Conservation (phyloP, 2,888 invertebrate species). For the Brachypalpus laphriformis region DNA sequence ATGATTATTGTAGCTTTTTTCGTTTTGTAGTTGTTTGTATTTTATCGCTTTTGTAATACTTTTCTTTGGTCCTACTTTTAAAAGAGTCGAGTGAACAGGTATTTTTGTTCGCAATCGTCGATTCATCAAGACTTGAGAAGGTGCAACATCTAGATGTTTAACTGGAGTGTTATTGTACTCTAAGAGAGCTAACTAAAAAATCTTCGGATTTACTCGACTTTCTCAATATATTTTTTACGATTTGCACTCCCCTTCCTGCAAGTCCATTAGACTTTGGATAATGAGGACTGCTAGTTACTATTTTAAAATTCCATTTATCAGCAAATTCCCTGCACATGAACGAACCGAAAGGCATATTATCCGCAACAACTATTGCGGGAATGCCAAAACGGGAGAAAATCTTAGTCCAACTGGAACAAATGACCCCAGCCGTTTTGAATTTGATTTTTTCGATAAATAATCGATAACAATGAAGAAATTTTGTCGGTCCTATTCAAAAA, state of each 20-base stretch:
- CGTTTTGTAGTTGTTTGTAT: slow-evolving; percentile 12
- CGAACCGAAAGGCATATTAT: slow-evolving; percentile 23
- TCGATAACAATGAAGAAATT: background rate
- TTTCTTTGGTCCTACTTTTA: background rate
- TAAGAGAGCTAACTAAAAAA: slow-evolving; percentile 4
- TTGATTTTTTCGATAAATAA: slow-evolving; percentile 4
- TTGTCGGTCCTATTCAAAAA: no score
- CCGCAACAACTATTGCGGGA: slow-evolving; percentile 19
- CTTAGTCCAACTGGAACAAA: slow-evolving; percentile 8
- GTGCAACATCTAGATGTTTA: slow-evolving; percentile 7
- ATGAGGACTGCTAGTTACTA: slow-evolving; percentile 12
- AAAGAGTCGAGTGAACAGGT: slow-evolving; percentile 18
- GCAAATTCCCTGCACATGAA: slow-evolving; percentile 11
- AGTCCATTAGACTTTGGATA: slow-evolving; percentile 30
- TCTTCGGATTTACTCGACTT: background rate
- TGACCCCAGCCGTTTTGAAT: slow-evolving; percentile 6
- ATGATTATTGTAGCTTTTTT: no score
- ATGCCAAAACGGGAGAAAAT: slow-evolving; percentile 12
- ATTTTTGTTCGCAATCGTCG: slow-evolving; percentile 6
- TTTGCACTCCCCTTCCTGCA: slow-evolving; percentile 12
- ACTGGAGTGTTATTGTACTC: slow-evolving; percentile 24
- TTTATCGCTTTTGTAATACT: slow-evolving; percentile 4
- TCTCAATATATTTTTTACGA: slow-evolving; percentile 14
- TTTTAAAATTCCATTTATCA: slow-evolving; percentile 13
- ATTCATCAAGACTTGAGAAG: slow-evolving; percentile 11